A percentile compares a stretch with the other conserved stretches of the same genome.
Evolutionary conservation across 2,113 vertebrate species (phyloP).

Genomic region (Struthidea cinerea): DNA sequence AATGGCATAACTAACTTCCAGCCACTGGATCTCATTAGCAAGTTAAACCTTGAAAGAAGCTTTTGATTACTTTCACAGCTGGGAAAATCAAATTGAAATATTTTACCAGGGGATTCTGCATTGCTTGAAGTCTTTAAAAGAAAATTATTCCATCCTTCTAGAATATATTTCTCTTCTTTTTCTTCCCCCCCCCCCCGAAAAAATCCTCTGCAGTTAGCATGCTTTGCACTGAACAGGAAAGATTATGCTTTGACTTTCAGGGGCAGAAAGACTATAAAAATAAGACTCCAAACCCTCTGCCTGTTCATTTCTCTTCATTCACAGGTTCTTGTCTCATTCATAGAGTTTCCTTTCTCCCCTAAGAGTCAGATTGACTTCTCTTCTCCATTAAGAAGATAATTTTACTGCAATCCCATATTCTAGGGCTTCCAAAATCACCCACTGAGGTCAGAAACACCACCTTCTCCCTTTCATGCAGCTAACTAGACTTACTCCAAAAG

Average conservation of each 20-base stretch:
- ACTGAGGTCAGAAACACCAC: background rate
- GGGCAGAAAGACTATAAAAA: background rate
- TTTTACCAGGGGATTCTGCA: conserved; percentile 17
- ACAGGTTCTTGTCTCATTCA: background rate
- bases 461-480: background rate
- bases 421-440: background rate
- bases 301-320: background rate
- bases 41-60: conserved; percentile 53
- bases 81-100: conserved; percentile 49
- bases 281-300: background rate
- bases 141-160: background rate
- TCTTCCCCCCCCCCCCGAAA: no score
- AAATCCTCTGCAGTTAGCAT: background rate
- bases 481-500: background rate
- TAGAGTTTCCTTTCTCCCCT: background rate
- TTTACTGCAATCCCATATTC: background rate
- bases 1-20: conserved; percentile 48
- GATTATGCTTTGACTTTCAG: background rate
- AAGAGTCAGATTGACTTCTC: background rate
- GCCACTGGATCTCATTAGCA: conserved; percentile 52
- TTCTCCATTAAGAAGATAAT: background rate
- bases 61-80: conserved; percentile 52
- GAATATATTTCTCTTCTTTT: background rate
- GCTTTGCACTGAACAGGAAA: background rate
- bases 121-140: conserved; percentile 19